Evolutionary conservation across 2,888 invertebrate genomes (phyloP).

Genomic region (Cylindroiulus punctatus): DNA sequence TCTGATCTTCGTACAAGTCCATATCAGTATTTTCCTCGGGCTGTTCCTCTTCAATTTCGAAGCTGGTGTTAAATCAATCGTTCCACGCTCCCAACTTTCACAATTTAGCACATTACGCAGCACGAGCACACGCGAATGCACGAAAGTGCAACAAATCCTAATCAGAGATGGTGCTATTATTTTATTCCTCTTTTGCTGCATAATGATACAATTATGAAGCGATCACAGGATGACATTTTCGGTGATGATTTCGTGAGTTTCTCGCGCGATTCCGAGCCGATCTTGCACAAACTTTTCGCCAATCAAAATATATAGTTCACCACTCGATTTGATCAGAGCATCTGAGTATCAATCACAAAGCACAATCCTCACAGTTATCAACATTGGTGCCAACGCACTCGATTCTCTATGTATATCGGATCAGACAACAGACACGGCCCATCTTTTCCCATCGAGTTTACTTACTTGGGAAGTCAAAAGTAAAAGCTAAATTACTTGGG

Average conservation of each 20-base stretch:
- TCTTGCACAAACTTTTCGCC: constrained; percentile 1
- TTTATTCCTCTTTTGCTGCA: constrained; percentile 45
- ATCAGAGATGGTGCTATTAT: constrained; percentile 35
- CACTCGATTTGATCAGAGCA: constrained; percentile 35
- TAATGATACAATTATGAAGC: constrained; percentile 43
- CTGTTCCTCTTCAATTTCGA: not conserved
- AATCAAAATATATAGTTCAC: too few species aligned
- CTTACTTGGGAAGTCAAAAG: constrained; percentile 37
- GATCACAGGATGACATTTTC: constrained; percentile 45
- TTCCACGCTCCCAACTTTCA: constrained; percentile 6
- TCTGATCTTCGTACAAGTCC: constrained; percentile 24
- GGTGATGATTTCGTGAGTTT: constrained; percentile 17
- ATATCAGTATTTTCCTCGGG: not conserved
- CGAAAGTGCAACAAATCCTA: constrained; percentile 36
- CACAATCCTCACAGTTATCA: not conserved
- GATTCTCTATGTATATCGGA: not conserved
- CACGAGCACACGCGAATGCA: constrained; percentile 35
- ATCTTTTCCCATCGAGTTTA: not conserved
- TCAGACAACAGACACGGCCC: constrained; percentile 14
- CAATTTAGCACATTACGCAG: not conserved
- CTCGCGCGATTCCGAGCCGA: constrained; percentile 1
- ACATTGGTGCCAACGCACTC: not conserved
- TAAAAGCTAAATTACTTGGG: constrained; percentile 22
- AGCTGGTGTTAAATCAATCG: not conserved
- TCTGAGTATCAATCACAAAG: constrained; percentile 37